Evolutionary conservation across 2,797 vertebrate species (phyloP), one percentile per base, ranked within the genome.

Genomic region (Chelonia mydas): DNA sequence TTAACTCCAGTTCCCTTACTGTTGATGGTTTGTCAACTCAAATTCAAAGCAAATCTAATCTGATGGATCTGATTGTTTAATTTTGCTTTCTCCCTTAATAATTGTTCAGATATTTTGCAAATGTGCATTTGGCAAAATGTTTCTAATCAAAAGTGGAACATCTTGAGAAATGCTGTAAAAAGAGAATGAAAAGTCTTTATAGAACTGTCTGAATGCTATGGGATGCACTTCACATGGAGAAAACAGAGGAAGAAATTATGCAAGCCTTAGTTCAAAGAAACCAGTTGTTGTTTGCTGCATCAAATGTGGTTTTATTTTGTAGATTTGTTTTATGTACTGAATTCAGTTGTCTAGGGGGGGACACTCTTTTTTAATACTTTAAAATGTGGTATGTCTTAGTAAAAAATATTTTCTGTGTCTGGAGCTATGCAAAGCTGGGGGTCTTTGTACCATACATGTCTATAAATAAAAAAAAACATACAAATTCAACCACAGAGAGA

Each of bases 191-290:
- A 87, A 65, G 27, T 47, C 3, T 51, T 28, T 28, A 13, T 77
- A 45, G 51, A 92, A 59, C 37, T 54, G 6, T 55, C 16, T 54
- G 10, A 72, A 81, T 77, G 41, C 21, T 59, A 11, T 53, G 49
- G 55, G n/a, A 78, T 89, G 5, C 3, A 37, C 77, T 77, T 83
- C 86, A 53, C 65, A 28, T 86, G n/a, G 28, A 76, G 61, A 83
- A 91, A 83, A 91, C 7, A 74, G 82, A n/a, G 82, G 82, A 49
- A 91, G 47, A 81, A 83, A 57, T 59, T 28, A 17, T 54, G 76
- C 11, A 68, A 25, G 37, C 45, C 53, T 59, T 45, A 86, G 31
- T 49, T 83, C 54, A 88, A 65, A 86, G 68, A 84, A 59, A 16
- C 5, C 33, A 49, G 31, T 55, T 19, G 25, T 16, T 59, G 50